Conservation (phyloP, 2,113 vertebrate genomes). For the Xenopus tropicalis region UCB_Xtro_10.0 CM004443.2:152271501-152272000, state of each 20-base stretch:
- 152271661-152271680: constrained; percentile 8
- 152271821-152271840: too few species aligned
- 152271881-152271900: too few species aligned
- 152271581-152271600: constrained; percentile 14
- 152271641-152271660: constrained; percentile 14
- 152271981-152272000: too few species aligned
- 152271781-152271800: too few species aligned
- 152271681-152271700: not conserved
- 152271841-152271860: too few species aligned
- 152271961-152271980: too few species aligned
- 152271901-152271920: too few species aligned
- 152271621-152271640: constrained; percentile 23
- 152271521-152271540: constrained; percentile 15
- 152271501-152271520: constrained; percentile 17
- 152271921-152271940: too few species aligned
- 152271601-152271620: constrained; percentile 4
- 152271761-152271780: too few species aligned
- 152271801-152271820: too few species aligned
- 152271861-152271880: too few species aligned
- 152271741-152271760: not conserved
- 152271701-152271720: not conserved
- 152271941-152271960: too few species aligned
- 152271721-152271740: constrained; percentile 10
- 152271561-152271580: not conserved
- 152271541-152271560: not conserved